These are phyloP conservation scores for Penaeus vannamei DNA, from an alignment of 1,140 invertebrate genomes.

Conservation along the genomic window DNA sequence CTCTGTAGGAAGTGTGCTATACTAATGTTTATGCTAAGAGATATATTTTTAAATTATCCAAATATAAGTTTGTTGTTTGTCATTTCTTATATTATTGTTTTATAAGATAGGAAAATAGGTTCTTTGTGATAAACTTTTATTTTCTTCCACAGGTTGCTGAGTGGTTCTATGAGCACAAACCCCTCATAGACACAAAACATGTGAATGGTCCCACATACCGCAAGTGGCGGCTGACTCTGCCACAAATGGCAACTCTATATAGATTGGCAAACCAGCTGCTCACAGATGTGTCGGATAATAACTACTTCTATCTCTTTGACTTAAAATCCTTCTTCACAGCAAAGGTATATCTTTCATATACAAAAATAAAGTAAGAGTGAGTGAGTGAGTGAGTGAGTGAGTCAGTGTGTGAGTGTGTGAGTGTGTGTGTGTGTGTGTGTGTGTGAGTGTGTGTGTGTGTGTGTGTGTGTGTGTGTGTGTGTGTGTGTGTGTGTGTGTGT, in stretches of 20 bases:
- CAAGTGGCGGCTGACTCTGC: constrained; percentile 94
- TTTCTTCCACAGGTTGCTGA: constrained; percentile 75
- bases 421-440: no score
- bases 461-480: no score
- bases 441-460: no score
- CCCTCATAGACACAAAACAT: constrained; percentile 90
- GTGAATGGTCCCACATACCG: constrained; percentile 98
- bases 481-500: no score
- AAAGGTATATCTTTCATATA: constrained; percentile 75
- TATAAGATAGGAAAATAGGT: no score
- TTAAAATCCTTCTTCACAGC: constrained; percentile 99
- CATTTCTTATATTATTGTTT: no score
- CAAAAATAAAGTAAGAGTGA: no score
- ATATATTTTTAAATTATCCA: no score
- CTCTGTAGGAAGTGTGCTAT: no score
- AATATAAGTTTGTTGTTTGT: no score
- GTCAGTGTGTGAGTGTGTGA: no score
- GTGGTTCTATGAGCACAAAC: constrained; percentile 99
- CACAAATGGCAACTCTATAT: constrained; percentile 98
- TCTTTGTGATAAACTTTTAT: not conserved
- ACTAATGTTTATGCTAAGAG: no score
- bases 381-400: not conserved
- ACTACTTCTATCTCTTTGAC: constrained; percentile 99
- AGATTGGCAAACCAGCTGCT: constrained; percentile 97
- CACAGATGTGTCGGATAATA: constrained; percentile 98